A percentile compares a stretch with the other conserved stretches of the same genome.
phyloP scores from a whole-genome alignment of 2,797 vertebrate species.

The Somateria mollissima region DNA sequence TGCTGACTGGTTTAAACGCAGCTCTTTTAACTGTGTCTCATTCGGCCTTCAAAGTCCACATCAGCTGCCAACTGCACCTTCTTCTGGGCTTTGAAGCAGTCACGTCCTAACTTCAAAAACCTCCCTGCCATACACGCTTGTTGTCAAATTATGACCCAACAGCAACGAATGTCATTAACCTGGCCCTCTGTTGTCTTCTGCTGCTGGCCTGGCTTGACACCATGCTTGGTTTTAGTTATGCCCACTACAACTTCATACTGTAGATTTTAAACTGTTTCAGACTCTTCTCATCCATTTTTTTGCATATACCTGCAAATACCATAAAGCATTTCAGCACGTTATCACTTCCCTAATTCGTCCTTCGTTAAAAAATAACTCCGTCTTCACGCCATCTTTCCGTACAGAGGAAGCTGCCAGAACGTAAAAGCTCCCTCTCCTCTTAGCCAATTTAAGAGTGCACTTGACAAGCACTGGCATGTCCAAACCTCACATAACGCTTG shows the following conservation, averaged over 20 bases:
- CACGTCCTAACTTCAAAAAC: neutral
- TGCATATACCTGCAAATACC: neutral
- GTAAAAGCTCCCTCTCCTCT: neutral
- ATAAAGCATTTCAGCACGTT: neutral
- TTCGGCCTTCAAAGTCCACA: constrained; percentile 7
- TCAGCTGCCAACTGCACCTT: constrained; percentile 28
- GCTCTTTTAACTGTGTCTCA: neutral
- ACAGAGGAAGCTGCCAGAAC: neutral
- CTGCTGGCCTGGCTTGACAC: neutral
- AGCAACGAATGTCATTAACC: neutral
- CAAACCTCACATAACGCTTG: neutral
- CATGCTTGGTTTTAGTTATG: neutral
- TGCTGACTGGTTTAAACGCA: neutral
- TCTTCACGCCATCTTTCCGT: neutral
- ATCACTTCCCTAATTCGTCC: neutral
- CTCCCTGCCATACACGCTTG: neutral
- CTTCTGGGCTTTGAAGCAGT: constrained; percentile 17
- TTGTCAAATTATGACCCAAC: neutral
- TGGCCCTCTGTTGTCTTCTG: neutral
- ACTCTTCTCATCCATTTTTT: neutral
- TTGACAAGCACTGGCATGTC: neutral
- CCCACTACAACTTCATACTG: neutral
- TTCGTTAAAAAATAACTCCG: constrained; percentile 5
- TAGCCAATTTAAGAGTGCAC: neutral
- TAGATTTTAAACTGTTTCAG: neutral